These are phyloP conservation scores for Cerastis leucographa DNA, from an alignment of 2,888 invertebrate genomes.

Conservation along the genomic window DNA sequence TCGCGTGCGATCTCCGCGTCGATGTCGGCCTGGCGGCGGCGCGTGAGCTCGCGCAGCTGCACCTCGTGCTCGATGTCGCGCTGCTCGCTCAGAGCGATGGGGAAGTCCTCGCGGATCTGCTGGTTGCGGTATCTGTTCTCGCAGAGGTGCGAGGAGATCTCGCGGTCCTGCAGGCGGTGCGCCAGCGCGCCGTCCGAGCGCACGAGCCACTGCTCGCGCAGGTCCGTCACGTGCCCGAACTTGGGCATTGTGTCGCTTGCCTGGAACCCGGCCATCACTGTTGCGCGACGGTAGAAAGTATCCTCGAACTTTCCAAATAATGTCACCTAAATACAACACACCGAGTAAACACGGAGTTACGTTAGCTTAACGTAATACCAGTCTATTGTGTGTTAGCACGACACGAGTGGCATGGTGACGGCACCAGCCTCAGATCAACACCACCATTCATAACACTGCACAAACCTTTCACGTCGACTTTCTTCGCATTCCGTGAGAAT, in stretches of 20 bases:
- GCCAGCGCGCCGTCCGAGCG: constrained; percentile 87
- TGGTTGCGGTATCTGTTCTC: constrained; percentile 88
- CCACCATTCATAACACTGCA: constrained; percentile 58
- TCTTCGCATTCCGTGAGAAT: constrained; percentile 86
- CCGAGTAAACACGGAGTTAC: constrained; percentile 61
- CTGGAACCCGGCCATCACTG: constrained; percentile 84
- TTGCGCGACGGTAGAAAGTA: constrained; percentile 71
- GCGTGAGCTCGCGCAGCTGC: constrained; percentile 80
- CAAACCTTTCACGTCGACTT: constrained; percentile 79
- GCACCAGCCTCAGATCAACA: constrained; percentile 61
- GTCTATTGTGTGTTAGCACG: constrained; percentile 71
- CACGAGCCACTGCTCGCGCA: constrained; percentile 88
- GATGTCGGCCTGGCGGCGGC: constrained; percentile 85
- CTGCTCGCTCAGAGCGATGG: constrained; percentile 86
- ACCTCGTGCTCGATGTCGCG: constrained; percentile 85
- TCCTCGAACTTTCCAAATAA: constrained; percentile 66
- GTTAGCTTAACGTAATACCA: constrained; percentile 68
- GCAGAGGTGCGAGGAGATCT: constrained; percentile 87
- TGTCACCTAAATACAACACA: constrained; percentile 59
- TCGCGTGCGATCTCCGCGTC: constrained; percentile 88
- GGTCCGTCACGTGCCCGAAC: constrained; percentile 86
- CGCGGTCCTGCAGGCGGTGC: constrained; percentile 87
- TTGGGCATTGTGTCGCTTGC: constrained; percentile 88
- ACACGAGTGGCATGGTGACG: constrained; percentile 67
- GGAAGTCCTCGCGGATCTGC: constrained; percentile 88